Conservation (phyloP, 2,113 vertebrate genomes). For the Anolis sagrei region DNA sequence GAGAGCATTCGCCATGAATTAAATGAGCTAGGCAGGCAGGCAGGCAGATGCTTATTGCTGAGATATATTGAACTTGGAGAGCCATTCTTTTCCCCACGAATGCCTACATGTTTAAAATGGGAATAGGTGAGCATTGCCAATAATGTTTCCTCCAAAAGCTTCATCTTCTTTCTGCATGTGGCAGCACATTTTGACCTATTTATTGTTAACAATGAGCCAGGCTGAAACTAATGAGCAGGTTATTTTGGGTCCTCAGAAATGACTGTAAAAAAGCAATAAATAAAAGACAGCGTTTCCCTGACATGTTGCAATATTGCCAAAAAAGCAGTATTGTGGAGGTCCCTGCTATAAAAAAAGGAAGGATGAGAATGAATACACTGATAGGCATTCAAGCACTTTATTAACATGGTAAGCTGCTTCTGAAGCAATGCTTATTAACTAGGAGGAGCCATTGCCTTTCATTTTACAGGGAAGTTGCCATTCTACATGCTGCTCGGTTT, state of each 20-base stretch:
- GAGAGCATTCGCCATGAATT: constrained; percentile 49
- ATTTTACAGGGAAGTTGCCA: constrained; percentile 37
- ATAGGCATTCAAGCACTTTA: constrained; percentile 53
- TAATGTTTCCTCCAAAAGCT: constrained; percentile 64
- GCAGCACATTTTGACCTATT: constrained; percentile 76
- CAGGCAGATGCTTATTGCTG: constrained; percentile 58
- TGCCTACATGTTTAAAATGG: constrained; percentile 66
- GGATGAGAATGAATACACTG: constrained; percentile 41
- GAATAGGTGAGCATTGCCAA: constrained; percentile 72
- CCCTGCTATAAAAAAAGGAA: constrained; percentile 48
- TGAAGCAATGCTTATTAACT: constrained; percentile 37
- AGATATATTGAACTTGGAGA: constrained; percentile 62
- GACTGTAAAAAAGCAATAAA: constrained; percentile 47
- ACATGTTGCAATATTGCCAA: constrained; percentile 54
- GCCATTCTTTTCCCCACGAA: constrained; percentile 50
- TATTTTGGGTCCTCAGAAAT: constrained; percentile 72
- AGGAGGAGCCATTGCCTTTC: constrained; percentile 38
- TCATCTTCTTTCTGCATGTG: constrained; percentile 54
- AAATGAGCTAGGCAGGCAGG: constrained; percentile 51
- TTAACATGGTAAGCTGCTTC: constrained; percentile 51
- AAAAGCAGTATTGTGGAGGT: constrained; percentile 62
- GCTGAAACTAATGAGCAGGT: constrained; percentile 74
- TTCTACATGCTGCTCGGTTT: background rate
- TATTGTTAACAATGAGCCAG: constrained; percentile 72
- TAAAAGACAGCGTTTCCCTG: constrained; percentile 59